phyloP scores from a whole-genome alignment of 2,113 vertebrate species.

The Calypte anna region DNA sequence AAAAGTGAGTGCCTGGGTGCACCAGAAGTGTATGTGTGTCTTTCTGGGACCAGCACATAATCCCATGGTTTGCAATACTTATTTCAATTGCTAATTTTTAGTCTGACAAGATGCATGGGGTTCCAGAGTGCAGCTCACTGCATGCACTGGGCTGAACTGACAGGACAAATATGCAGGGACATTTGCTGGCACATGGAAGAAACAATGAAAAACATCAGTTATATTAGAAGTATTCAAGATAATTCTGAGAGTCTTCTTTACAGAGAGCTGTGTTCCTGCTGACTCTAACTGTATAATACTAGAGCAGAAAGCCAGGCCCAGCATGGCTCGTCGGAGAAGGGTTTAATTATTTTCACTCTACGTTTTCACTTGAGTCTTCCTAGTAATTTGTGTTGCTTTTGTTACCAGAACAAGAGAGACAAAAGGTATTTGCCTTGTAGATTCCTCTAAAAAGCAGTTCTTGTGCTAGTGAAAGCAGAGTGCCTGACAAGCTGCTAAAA shows the following conservation, averaged over 20 bases:
- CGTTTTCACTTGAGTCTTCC: conserved; percentile 55
- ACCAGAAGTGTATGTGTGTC: not conserved
- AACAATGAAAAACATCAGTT: not conserved
- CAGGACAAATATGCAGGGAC: not conserved
- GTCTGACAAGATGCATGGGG: not conserved
- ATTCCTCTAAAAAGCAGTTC: not conserved
- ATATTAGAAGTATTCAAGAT: conserved; percentile 6
- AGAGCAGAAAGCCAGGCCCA: conserved; percentile 52
- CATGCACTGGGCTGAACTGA: not conserved
- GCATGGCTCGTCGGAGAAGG: conserved; percentile 16
- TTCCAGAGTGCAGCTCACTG: not conserved
- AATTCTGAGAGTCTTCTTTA: conserved; percentile 14
- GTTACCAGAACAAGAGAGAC: conserved; percentile 38
- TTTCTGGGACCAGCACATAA: not conserved
- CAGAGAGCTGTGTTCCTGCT: conserved; percentile 55
- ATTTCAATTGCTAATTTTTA: not conserved
- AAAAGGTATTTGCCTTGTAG: conserved; percentile 36
- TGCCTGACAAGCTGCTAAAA: not conserved
- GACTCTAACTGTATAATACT: conserved; percentile 55
- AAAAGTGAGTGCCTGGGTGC: not conserved
- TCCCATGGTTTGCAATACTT: not conserved
- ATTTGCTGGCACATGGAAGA: not conserved
- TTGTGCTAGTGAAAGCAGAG: not conserved
- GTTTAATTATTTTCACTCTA: conserved; percentile 70
- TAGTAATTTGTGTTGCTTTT: conserved; percentile 55